Base-by-base conservation (phyloP, 2,888 invertebrate species). In the Sesamia inferens region DNA sequence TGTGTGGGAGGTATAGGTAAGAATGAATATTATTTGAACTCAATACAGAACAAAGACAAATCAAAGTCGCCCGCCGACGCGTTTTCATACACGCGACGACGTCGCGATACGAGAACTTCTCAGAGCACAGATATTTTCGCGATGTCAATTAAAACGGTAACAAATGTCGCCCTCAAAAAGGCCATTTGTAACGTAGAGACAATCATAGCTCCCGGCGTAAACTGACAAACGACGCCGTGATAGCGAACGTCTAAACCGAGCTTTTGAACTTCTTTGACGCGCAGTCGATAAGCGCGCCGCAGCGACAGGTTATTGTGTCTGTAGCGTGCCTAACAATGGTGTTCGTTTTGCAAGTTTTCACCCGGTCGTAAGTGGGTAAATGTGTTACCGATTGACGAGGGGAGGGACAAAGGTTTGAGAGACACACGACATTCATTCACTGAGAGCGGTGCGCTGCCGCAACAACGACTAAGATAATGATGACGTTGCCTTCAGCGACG, bases 261-360 rank as follows among this genome's bases (percentile, higher is more conserved):
- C 94, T 93, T 95, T 94, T 95, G 94, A 95, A 95, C 92, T 96
- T 96, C 93, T 96, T 96, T 96, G 96, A 96, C 94, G 92, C 90
- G 90, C 85, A 83, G 89, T 94, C 94, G 95, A 96, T 96, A 96
- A 95, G 94, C 94, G 90, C 83, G 85, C 81, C 87, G 87, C 82
- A 80, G 89, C 89, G 87, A 89, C 90, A 89, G 76, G 72, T 85
- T 84, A 91, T 91, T 92, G 92, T 93, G 89, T 88, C 84, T 82
- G 83, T 83, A 82, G 88, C 88, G 89, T 87, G 88, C 88, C 88
- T 87, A 71, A 95, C 95, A 96, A 95, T 93, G 89, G 88, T 65
- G 90, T 93, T 92, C 94, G 92, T 95, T 95, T 95, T 93, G 93
- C 94, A 95, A 95, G 95, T 96, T 96, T 96, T 95, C 95, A 95